These are phyloP conservation scores for Gryon sp. DNA, from an alignment of 1,140 invertebrate species.

Conservation along the genomic window DNA sequence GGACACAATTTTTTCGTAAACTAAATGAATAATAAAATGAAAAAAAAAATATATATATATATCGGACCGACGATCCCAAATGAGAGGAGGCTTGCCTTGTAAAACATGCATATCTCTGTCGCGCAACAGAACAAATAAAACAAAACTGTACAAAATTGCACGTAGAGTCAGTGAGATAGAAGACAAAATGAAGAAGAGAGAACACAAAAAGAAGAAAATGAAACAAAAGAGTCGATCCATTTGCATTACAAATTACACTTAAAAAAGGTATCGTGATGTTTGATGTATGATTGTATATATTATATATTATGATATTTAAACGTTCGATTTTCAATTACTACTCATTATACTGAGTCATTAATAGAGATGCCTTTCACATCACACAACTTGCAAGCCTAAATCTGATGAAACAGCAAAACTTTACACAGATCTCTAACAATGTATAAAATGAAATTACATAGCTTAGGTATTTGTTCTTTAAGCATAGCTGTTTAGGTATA, in stretches of 20 bases:
- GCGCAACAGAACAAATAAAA: conserved; percentile 57
- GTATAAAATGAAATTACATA: conserved; percentile 55
- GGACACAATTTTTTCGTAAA: conserved; percentile 38
- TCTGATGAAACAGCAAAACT: conserved; percentile 29
- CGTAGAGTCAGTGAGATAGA: conserved; percentile 42
- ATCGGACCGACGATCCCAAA: conserved; percentile 49
- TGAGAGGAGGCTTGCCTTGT: conserved; percentile 62
- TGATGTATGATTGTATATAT: conserved; percentile 55
- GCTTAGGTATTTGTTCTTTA: conserved; percentile 46
- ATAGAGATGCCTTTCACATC: conserved; percentile 55
- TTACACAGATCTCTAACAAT: conserved; percentile 46
- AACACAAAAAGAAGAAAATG: too few species aligned
- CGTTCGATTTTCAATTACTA: conserved; percentile 57
- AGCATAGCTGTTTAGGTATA: conserved; percentile 38
- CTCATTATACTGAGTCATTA: conserved; percentile 46
- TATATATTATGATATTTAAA: conserved; percentile 47
- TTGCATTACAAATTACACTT: conserved; percentile 29
- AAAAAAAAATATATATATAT: conserved; percentile 33
- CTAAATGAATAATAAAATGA: neutral
- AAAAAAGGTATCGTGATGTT: conserved; percentile 46
- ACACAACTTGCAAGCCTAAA: conserved; percentile 56
- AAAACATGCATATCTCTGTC: conserved; percentile 66
- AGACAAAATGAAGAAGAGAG: too few species aligned
- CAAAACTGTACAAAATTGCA: conserved; percentile 57
- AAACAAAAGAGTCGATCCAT: conserved; percentile 42